Conservation (phyloP, 2,888 invertebrate genomes). For the Machimus atricapillus region DNA sequence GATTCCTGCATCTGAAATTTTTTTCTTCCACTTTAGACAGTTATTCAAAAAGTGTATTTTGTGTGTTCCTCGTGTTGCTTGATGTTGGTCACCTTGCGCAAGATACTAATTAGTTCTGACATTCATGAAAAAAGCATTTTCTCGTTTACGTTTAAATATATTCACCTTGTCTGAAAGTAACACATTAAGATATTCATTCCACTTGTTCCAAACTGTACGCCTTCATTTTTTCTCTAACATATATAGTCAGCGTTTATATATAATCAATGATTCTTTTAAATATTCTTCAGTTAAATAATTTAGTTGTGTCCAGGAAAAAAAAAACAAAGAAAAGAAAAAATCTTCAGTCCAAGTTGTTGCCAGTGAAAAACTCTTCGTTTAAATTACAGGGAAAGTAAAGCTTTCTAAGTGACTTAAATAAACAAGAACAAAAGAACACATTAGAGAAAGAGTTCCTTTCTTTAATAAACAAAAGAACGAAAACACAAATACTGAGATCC, state of each 20-base stretch:
- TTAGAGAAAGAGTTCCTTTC: neutral
- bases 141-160: conserved; percentile 7
- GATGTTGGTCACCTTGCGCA: neutral
- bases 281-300: conserved; percentile 14
- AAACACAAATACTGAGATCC: conserved; percentile 6
- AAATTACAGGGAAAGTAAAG: neutral
- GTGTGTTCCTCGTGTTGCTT: neutral
- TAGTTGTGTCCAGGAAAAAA: neutral
- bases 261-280: conserved; percentile 3
- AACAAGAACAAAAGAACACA: conserved; percentile 6
- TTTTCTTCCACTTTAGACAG: conserved; percentile 2
- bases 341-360: conserved; percentile 46
- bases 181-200: conserved; percentile 33
- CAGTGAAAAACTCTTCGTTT: conserved; percentile 45
- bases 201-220: neutral
- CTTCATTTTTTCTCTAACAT: neutral
- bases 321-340: conserved; percentile 14
- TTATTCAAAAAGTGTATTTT: conserved; percentile 2
- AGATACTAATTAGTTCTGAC: neutral
- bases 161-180: conserved; percentile 22
- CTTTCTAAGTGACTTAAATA: neutral
- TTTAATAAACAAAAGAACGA: neutral
- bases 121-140: conserved; percentile 25
- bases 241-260: conserved; percentile 10
- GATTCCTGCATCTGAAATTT: conserved; percentile 44